Percentiles rank a stretch among this genome's conserved stretches.
phyloP scores from a whole-genome alignment of 2,888 invertebrate genomes.

The Hirtodrosophila duncani region DNA sequence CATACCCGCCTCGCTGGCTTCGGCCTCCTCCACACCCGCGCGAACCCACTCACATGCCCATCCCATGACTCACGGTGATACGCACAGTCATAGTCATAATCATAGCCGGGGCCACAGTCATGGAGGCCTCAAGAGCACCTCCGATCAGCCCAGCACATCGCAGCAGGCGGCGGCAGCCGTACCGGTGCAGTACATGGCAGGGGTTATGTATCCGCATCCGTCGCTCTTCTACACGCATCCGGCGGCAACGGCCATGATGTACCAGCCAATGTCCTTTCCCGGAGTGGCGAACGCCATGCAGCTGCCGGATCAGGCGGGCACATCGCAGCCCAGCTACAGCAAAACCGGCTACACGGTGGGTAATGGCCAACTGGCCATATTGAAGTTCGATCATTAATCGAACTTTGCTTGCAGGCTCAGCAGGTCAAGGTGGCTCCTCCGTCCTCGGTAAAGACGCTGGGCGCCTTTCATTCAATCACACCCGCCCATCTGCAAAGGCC shows the following conservation, averaged over 20 bases:
- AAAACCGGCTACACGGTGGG: conserved; percentile 54
- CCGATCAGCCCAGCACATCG: conserved; percentile 61
- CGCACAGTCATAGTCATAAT: no score
- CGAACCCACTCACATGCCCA: conserved; percentile 6
- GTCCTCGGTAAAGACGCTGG: conserved; percentile 50
- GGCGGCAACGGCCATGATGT: conserved; percentile 80
- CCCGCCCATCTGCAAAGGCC: conserved; percentile 67
- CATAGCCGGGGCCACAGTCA: no score
- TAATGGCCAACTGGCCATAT: not conserved
- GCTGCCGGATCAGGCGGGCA: conserved; percentile 42
- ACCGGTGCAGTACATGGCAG: conserved; percentile 83
- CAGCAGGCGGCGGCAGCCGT: conserved; percentile 48
- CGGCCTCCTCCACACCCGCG: conserved; percentile 16
- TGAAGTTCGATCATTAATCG: no score
- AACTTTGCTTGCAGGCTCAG: conserved; percentile 51
- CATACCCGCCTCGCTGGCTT: conserved; percentile 78
- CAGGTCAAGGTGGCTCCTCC: conserved; percentile 58
- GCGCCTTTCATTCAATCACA: conserved; percentile 72
- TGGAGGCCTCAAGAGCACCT: no score
- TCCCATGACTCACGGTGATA: no score
- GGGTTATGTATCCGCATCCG: conserved; percentile 81
- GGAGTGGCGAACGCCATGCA: conserved; percentile 70
- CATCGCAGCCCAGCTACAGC: conserved; percentile 27
- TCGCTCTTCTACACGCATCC: conserved; percentile 80
- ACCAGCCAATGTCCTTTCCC: conserved; percentile 80